phyloP scores from a whole-genome alignment of 2,113 vertebrate species.

The Colaptes auratus region DNA sequence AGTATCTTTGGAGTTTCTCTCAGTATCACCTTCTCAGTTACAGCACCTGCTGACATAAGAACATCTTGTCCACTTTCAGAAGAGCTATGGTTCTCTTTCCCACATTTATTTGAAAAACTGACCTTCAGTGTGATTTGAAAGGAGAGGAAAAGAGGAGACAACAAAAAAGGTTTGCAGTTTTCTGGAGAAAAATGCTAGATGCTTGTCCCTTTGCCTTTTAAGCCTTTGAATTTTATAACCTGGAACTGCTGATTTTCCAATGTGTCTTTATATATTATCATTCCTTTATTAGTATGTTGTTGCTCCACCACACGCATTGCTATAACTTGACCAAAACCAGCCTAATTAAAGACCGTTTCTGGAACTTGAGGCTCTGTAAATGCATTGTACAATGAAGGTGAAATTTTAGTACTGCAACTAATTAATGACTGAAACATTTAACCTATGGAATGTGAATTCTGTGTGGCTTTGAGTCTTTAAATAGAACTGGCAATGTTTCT shows the following conservation, averaged over 20 bases:
- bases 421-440: not conserved
- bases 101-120: constrained; percentile 9
- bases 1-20: not conserved
- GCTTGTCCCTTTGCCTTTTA: constrained; percentile 10
- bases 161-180: constrained; percentile 1
- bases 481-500: not conserved
- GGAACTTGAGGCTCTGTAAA: not conserved
- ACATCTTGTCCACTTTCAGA: not conserved
- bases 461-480: not conserved
- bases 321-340: constrained; percentile 14
- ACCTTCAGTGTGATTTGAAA: constrained; percentile 23
- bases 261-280: not conserved
- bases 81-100: not conserved
- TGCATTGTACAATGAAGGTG: not conserved
- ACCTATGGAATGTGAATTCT: not conserved
- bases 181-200: not conserved
- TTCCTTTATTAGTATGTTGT: not conserved
- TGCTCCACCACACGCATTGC: not conserved
- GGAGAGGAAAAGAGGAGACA: not conserved
- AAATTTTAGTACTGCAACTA: constrained; percentile 4
- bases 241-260: not conserved
- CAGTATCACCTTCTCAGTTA: not conserved
- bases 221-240: not conserved
- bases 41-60: not conserved
- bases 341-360: not conserved